These are phyloP conservation scores for Tonatia bakeri DNA, from an alignment of 2,113 vertebrate species.

Conservation along the genomic window DNA sequence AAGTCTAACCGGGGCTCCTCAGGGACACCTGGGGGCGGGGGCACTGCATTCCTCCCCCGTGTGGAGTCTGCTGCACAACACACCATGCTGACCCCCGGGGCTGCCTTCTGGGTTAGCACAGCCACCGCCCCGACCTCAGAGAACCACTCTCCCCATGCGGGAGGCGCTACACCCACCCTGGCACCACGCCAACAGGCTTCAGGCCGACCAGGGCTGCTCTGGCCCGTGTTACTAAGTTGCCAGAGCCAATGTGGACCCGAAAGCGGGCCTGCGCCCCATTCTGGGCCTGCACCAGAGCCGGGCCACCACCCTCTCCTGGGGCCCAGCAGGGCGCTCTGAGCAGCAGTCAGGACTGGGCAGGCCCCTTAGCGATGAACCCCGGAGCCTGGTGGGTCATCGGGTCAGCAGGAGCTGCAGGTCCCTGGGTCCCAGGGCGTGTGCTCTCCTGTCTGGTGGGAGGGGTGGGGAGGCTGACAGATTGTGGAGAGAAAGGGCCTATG, in stretches of 20 bases:
- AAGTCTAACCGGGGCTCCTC: neutral
- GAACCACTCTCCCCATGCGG: neutral
- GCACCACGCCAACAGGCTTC: neutral
- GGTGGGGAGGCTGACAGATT: neutral
- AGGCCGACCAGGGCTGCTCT: no score
- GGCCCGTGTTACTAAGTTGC: neutral
- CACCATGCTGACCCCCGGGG: neutral
- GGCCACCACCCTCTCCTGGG: rapidly evolving
- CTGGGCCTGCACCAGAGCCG: rapidly evolving
- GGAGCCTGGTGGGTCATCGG: neutral
- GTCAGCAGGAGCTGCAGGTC: neutral
- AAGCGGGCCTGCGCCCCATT: rapidly evolving
- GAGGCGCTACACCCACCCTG: neutral
- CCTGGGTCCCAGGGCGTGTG: neutral
- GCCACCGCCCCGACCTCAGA: no score
- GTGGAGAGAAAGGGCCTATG: neutral
- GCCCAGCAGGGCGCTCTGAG: neutral
- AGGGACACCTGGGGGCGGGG: no score
- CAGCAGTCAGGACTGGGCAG: neutral
- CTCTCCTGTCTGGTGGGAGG: no score
- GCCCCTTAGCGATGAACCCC: neutral
- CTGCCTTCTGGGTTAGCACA: neutral
- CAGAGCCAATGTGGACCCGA: neutral
- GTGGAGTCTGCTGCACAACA: neutral
- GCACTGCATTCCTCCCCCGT: rapidly evolving